Evolutionary conservation across 1,140 invertebrate genomes (phyloP).

Genomic region (Myzus persicae): DNA sequence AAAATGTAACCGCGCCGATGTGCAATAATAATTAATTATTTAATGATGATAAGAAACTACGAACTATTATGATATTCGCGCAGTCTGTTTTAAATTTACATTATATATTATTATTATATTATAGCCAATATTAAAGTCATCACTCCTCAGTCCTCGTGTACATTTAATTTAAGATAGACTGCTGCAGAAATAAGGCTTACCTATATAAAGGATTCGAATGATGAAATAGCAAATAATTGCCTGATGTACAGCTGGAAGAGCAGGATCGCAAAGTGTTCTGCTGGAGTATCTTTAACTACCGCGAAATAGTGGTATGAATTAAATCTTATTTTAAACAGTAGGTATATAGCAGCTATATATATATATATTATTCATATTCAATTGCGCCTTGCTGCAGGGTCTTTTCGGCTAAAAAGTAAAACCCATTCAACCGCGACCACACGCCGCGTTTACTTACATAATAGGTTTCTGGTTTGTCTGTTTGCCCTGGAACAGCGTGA

Average conservation of each 20-base stretch:
- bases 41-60: no score
- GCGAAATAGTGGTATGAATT: background rate
- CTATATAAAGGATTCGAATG: no score
- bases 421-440: conserved; percentile 44
- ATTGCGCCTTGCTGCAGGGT: background rate
- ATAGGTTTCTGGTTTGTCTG: conserved; percentile 9
- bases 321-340: background rate
- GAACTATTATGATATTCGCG: no score
- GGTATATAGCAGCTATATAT: background rate
- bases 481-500: conserved; percentile 53
- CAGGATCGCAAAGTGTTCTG: background rate
- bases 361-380: background rate
- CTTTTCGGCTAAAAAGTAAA: conserved; percentile 27
- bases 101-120: no score
- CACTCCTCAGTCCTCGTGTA: no score
- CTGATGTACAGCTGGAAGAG: background rate
- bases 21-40: no score
- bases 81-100: no score
- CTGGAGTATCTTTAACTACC: background rate
- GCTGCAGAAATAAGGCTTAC: no score
- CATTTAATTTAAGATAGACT: no score
- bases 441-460: conserved; percentile 43
- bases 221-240: no score
- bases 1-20: no score
- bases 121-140: no score